Conservation (phyloP, 2,113 vertebrate species). For the Laticauda laticaudata region DNA sequence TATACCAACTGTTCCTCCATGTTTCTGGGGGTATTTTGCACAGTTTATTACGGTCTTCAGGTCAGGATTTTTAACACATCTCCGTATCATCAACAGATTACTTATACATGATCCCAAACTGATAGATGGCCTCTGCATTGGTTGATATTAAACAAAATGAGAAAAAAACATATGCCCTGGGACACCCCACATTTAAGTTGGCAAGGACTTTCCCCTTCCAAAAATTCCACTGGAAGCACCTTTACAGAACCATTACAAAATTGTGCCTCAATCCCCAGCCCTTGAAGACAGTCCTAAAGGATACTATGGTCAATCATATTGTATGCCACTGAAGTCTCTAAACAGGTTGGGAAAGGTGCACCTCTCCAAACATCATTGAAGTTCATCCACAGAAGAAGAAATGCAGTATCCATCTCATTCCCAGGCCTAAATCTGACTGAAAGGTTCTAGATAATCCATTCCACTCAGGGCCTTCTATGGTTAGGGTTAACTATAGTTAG, state of each 20-base stretch:
- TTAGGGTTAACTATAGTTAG: background rate
- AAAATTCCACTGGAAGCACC: background rate
- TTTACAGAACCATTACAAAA: background rate
- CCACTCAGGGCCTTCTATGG: background rate
- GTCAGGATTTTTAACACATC: background rate
- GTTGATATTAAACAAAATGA: background rate
- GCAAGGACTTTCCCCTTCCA: background rate
- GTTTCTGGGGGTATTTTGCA: background rate
- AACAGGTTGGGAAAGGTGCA: background rate
- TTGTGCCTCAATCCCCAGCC: background rate
- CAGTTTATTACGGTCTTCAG: background rate
- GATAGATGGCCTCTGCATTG: background rate
- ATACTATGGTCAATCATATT: background rate
- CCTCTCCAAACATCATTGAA: background rate
- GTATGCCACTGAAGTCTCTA: background rate
- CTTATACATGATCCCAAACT: background rate
- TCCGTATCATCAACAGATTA: background rate
- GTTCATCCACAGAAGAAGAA: background rate
- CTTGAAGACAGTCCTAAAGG: background rate
- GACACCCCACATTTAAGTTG: background rate
- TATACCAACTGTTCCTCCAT: background rate
- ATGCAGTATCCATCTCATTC: background rate
- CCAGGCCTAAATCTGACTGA: background rate
- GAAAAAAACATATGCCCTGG: background rate
- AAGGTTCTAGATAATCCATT: background rate